phyloP scores from a whole-genome alignment of 37 sponge, comb jelly and placozoan genomes.

The Ephydatia muelleri region DNA sequence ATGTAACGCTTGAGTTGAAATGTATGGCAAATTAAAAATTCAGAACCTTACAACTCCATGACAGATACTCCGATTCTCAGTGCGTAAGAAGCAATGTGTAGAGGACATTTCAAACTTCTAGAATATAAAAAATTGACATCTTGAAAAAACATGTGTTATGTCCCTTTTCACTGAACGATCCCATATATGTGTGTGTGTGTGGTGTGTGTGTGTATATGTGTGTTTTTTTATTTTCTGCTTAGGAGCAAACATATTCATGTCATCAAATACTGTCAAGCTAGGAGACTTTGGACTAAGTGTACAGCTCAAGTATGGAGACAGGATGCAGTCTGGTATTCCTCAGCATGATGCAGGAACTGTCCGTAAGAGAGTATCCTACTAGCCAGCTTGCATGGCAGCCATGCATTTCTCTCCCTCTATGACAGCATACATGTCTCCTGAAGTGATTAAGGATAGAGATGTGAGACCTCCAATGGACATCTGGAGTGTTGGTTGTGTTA shows the following conservation, averaged over 20 bases:
- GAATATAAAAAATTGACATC: too few species aligned
- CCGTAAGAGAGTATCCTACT: constrained; percentile 30
- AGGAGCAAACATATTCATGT: constrained; percentile 86
- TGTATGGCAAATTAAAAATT: too few species aligned
- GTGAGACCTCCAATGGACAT: constrained; percentile 82
- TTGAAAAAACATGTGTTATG: too few species aligned
- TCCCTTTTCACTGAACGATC: too few species aligned
- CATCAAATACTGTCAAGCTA: constrained; percentile 72
- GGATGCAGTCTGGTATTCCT: constrained; percentile 43
- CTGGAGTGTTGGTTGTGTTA: constrained; percentile 88
- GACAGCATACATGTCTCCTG: constrained; percentile 89
- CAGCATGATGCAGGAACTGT: constrained; percentile 65
- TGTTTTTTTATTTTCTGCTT: not conserved
- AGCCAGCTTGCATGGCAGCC: not conserved
- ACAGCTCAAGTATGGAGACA: constrained; percentile 63
- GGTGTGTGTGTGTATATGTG: too few species aligned
- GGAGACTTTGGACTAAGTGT: constrained; percentile 91
- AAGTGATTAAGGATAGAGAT: constrained; percentile 58
- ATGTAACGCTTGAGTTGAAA: too few species aligned
- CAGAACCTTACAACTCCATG: too few species aligned
- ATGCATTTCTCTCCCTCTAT: not conserved
- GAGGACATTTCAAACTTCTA: too few species aligned
- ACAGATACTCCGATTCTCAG: too few species aligned
- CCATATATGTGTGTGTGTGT: too few species aligned
- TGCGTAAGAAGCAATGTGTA: too few species aligned